Conservation (phyloP, 1,140 invertebrate genomes). For the Physella acuta region DNA sequence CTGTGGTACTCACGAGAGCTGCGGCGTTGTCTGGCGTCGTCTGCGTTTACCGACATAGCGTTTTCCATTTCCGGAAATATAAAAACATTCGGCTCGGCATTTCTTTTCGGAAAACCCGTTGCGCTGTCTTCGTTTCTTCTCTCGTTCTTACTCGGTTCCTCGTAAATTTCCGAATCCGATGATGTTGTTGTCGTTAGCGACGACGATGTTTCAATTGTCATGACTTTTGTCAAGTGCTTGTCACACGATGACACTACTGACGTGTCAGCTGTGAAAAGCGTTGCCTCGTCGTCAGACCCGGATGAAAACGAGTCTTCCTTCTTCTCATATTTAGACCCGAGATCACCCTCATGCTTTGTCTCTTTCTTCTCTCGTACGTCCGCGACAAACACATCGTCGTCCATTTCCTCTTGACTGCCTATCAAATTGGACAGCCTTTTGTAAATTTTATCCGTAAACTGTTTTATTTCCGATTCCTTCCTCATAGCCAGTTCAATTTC, state of each 20-base stretch:
- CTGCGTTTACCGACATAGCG: background rate
- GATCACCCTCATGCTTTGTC: background rate
- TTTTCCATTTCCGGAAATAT: background rate
- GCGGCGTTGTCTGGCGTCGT: background rate
- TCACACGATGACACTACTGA: background rate
- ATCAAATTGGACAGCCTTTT: slow-evolving; percentile 32
- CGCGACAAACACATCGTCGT: background rate
- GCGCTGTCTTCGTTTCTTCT: background rate
- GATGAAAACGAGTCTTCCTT: background rate
- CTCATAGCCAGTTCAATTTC: slow-evolving; percentile 1
- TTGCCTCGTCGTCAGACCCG: background rate
- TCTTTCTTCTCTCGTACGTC: background rate
- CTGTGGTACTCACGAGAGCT: slow-evolving; percentile 21
- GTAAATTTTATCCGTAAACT: slow-evolving; percentile 34
- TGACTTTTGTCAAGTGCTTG: background rate
- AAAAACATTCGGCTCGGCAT: background rate
- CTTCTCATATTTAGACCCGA: background rate
- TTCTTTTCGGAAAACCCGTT: background rate
- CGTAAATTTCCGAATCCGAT: slow-evolving; percentile 19
- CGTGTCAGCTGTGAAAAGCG: background rate
- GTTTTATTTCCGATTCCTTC: slow-evolving; percentile 25
- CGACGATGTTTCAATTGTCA: slow-evolving; percentile 12
- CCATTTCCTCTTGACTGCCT: slow-evolving; percentile 25
- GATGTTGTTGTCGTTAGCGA: slow-evolving; percentile 9
- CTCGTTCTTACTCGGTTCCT: background rate